Evolutionary conservation across 2,888 invertebrate species (phyloP), one percentile per base, ranked within the genome.

Genomic region (Apamea crenata): DNA sequence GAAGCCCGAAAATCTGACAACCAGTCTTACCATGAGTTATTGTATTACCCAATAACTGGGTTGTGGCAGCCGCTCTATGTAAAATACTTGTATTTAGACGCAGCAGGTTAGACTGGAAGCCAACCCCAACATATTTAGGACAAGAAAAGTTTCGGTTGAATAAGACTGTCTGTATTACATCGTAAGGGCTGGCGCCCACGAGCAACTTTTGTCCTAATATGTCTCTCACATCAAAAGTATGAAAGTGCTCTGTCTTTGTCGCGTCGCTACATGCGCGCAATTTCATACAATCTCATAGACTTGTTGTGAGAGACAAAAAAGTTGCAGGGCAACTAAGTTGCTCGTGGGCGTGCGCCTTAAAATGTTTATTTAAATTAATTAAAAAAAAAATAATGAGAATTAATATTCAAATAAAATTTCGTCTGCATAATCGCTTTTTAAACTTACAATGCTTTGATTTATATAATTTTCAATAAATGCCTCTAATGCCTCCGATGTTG

Each of bases 81-180:
- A 61, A 29, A 61, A 61, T 29, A 63, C 32, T 63, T 8, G 18
- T 63, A 63, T 63, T 8, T 18, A 32, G 32, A 18, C 21, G 32
- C 32, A 63, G 4, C 18, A 7, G 3, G 61, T 29, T 16, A 29
- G 29, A 2, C 16, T 61, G 16, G 61, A 29, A 0, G 32, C 3
- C 2, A 21, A 25, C 36, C 25, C 2, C 65, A 36, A 65, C 21
- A 1, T 32, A 32, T 4, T 63, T 63, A 2, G 5, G 36, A 36
- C 12, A 25, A 29, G 7, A 47, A 18, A 47, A 29, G 21, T 44
- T 44, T 36, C 5, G 6, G n/a, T 44, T 29, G 25, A 16, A 32
- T 32, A 40, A 40, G 5, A 44, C 6, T 44, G 44, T 77, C 81
- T 25, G 79, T 56, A 18, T 59, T 74, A 66, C 74, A 66, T 66